Conservation (phyloP, 2,888 invertebrate species). For the Saturnia pavonia region DNA sequence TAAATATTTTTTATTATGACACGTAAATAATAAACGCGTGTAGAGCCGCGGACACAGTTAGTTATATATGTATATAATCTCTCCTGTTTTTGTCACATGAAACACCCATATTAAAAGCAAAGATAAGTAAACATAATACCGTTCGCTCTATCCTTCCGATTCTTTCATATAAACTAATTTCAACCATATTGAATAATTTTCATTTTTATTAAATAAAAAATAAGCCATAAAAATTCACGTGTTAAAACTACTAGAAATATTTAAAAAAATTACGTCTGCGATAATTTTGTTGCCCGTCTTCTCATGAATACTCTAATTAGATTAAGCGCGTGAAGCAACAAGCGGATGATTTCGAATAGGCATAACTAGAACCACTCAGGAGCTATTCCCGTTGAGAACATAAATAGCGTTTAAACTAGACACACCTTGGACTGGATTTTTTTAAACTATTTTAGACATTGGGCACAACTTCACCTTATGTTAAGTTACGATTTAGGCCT, state of each 20-base stretch:
- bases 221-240: neutral
- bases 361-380: neutral
- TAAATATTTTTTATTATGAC: no score
- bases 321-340: slow-evolving; percentile 1
- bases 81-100: no score
- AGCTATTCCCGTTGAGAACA: neutral
- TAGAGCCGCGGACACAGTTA: no score
- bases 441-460: neutral
- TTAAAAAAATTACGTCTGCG: neutral
- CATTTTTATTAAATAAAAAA: neutral
- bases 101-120: no score
- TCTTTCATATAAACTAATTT: no score
- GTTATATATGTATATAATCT: no score
- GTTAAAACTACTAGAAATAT: neutral
- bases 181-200: neutral
- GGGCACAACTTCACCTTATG: no score
- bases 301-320: neutral
- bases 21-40: no score
- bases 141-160: no score
- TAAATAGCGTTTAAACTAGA: neutral
- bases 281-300: neutral
- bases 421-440: neutral
- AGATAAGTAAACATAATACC: no score
- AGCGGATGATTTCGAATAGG: slow-evolving; percentile 7
- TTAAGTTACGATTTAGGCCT: no score